Evolutionary conservation across 2,113 vertebrate species (phyloP).

Genomic region (Microtus pennsylvanicus): DNA sequence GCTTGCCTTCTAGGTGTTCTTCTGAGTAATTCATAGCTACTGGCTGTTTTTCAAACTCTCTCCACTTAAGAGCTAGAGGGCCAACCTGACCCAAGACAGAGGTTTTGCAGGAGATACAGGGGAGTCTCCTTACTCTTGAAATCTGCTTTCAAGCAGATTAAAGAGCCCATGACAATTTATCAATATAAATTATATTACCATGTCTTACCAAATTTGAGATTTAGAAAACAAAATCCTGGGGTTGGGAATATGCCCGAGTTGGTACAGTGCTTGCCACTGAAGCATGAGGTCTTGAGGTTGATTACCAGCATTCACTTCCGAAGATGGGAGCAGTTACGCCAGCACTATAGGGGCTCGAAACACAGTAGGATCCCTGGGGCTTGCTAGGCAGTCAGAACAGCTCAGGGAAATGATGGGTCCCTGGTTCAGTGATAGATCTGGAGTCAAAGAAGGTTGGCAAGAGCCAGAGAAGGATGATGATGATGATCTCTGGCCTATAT

Average conservation of each 20-base stretch:
- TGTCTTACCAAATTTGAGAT: not conserved
- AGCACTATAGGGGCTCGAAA: not conserved
- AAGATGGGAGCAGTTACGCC: too few relatives aligned
- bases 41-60: too few relatives aligned
- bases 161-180: not conserved
- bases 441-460: not conserved
- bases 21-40: not conserved
- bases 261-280: too few relatives aligned
- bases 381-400: too few relatives aligned
- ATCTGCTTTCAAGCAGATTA: not conserved
- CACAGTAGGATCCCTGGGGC: too few relatives aligned
- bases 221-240: not conserved
- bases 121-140: not conserved
- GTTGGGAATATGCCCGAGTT: not conserved
- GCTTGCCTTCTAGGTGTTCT: not conserved
- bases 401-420: not conserved
- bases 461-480: too few relatives aligned
- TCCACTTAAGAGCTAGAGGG: not conserved
- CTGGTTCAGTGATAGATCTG: not conserved
- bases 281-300: not conserved
- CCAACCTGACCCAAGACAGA: not conserved
- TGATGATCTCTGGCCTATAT: not conserved
- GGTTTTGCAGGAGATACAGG: not conserved
- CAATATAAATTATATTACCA: not conserved
- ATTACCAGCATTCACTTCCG: not conserved